These are phyloP conservation scores for Nyctereutes procyonoides DNA, from an alignment of 2,113 vertebrate species.

Conservation along the genomic window DNA sequence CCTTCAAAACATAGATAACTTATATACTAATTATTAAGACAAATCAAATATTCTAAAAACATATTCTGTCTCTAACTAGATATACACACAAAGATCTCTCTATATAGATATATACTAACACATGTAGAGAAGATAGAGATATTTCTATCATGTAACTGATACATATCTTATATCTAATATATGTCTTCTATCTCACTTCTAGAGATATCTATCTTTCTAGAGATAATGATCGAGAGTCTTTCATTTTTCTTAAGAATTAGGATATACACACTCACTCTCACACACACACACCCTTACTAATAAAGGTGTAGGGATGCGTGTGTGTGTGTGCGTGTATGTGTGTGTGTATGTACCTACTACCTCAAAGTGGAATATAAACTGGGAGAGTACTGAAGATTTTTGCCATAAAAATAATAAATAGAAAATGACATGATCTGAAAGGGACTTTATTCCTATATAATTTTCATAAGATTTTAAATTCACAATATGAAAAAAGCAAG, in stretches of 20 bases:
- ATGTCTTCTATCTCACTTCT: not conserved
- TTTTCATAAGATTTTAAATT: not conserved
- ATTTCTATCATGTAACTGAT: not conserved
- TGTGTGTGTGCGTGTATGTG: not conserved
- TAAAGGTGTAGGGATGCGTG: not conserved
- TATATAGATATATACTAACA: not conserved
- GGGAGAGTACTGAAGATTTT: not conserved
- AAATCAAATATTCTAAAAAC: not conserved
- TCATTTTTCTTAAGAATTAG: not conserved
- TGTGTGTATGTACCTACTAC: not conserved
- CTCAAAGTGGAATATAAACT: not conserved
- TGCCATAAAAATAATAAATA: not conserved
- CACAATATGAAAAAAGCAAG: not conserved
- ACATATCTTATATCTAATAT: not conserved
- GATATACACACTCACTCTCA: not conserved
- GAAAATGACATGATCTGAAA: not conserved
- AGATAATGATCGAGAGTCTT: not conserved
- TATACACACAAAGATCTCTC: not conserved
- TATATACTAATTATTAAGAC: not conserved
- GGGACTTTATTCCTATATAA: not conserved
- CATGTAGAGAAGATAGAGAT: not conserved
- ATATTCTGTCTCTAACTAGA: not conserved
- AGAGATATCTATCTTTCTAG: not conserved
- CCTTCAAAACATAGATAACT: not conserved
- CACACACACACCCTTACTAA: not conserved